These are phyloP conservation scores for Periophthalmodon schlosseri DNA, from an alignment of 2,113 vertebrate genomes.

Conservation along the genomic window DNA sequence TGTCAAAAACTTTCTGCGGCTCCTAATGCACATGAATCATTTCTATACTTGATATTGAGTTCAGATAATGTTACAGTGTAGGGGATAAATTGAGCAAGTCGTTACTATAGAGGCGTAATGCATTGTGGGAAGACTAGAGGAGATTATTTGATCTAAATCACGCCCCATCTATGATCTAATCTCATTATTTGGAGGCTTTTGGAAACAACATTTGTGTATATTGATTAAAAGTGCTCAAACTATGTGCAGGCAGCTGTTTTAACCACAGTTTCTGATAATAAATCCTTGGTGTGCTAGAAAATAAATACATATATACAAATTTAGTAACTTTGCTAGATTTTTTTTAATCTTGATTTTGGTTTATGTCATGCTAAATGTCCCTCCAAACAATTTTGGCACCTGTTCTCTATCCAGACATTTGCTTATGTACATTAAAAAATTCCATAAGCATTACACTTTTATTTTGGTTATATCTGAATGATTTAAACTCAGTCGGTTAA, in stretches of 20 bases:
- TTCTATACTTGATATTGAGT: background rate
- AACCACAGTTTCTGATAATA: background rate
- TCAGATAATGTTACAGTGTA: background rate
- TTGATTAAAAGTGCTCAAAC: background rate
- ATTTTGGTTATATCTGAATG: no score
- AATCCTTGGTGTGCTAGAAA: background rate
- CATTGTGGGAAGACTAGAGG: background rate
- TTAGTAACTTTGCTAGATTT: no score
- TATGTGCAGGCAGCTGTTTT: no score
- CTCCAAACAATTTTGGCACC: no score
- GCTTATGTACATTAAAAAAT: no score
- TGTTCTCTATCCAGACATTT: no score
- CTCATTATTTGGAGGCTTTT: background rate
- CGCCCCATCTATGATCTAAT: background rate
- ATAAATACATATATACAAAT: no score
- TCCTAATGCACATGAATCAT: background rate
- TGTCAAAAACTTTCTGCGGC: background rate
- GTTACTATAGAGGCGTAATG: background rate
- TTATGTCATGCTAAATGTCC: no score
- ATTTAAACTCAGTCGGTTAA: no score
- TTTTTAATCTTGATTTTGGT: no score
- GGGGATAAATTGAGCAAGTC: background rate
- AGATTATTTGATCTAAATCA: background rate
- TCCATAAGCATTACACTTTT: no score
- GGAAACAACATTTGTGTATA: background rate